These are phyloP conservation scores for Saguinus midas DNA, from an alignment of 2,113 vertebrate genomes.

Conservation along the genomic window DNA sequence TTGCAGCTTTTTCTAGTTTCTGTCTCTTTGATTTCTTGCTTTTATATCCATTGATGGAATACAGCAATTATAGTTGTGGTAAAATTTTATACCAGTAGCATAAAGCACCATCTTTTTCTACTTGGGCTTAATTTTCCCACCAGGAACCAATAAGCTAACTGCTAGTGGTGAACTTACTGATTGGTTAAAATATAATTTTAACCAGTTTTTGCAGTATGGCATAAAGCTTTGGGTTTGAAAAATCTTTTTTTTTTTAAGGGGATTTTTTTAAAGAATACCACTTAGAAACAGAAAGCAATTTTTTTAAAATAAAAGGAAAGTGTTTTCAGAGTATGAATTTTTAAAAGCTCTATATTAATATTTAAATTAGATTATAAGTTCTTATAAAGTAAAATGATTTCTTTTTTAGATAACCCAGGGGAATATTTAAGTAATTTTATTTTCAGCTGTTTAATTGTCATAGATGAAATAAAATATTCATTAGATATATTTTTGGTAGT, in stretches of 20 bases:
- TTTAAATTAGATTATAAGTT: not conserved
- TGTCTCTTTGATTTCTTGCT: not conserved
- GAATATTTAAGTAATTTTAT: not conserved
- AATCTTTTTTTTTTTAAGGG: not conserved
- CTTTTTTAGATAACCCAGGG: not conserved
- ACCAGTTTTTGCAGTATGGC: not conserved
- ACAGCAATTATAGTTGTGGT: not conserved
- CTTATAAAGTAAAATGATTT: not conserved
- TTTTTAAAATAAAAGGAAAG: not conserved
- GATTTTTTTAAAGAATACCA: not conserved
- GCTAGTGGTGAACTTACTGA: not conserved
- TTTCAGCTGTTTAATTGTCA: not conserved
- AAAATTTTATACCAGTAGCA: not conserved
- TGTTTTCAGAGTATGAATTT: not conserved
- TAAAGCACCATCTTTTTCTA: not conserved
- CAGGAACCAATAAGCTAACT: not conserved
- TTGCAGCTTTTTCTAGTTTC: not conserved
- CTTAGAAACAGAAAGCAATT: slow-evolving; percentile 1
- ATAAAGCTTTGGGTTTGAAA: not conserved
- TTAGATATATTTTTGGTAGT: slow-evolving; percentile 7
- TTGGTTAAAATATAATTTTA: not conserved
- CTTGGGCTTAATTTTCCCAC: not conserved
- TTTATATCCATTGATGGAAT: not conserved
- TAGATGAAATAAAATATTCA: not conserved
- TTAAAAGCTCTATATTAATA: not conserved